Percentiles rank a stretch among this genome's conserved stretches.
phyloP scores from a whole-genome alignment of 2,888 invertebrate genomes.

The Tetheella fluctuosa region DNA sequence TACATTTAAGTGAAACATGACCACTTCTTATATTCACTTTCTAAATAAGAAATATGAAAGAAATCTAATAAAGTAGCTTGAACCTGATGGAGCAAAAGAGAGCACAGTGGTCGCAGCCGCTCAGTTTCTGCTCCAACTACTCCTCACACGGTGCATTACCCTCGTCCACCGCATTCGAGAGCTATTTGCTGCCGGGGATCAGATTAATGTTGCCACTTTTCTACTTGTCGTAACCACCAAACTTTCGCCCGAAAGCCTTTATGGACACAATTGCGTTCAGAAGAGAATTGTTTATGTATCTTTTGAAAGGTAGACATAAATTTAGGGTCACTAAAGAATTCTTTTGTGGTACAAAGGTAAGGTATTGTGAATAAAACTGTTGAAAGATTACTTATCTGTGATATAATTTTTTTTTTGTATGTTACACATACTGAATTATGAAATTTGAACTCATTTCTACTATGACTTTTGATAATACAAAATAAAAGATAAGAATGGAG shows the following conservation, averaged over 20 bases:
- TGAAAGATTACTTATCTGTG: background rate
- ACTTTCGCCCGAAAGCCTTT: slow-evolving; percentile 41
- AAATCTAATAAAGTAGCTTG: background rate
- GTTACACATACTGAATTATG: background rate
- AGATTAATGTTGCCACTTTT: slow-evolving; percentile 83
- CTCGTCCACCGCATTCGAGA: slow-evolving; percentile 77
- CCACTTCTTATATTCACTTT: background rate
- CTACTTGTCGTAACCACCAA: slow-evolving; percentile 73
- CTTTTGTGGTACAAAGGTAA: background rate
- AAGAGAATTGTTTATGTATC: slow-evolving; percentile 5
- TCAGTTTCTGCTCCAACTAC: slow-evolving; percentile 72
- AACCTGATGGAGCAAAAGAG: slow-evolving; percentile 31
- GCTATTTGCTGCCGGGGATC: slow-evolving; percentile 77
- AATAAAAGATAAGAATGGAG: background rate
- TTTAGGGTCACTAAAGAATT: background rate
- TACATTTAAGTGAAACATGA: background rate
- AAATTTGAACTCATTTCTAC: background rate
- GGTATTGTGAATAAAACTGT: background rate
- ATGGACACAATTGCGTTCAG: slow-evolving; percentile 41
- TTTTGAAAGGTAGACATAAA: slow-evolving; percentile 3
- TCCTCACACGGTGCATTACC: slow-evolving; percentile 78
- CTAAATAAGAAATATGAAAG: background rate
- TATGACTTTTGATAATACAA: background rate
- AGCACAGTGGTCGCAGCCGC: slow-evolving; percentile 54
- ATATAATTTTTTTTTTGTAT: background rate